Conservation (phyloP, 2,797 vertebrate species). For the Geotrypetes seraphini region DNA sequence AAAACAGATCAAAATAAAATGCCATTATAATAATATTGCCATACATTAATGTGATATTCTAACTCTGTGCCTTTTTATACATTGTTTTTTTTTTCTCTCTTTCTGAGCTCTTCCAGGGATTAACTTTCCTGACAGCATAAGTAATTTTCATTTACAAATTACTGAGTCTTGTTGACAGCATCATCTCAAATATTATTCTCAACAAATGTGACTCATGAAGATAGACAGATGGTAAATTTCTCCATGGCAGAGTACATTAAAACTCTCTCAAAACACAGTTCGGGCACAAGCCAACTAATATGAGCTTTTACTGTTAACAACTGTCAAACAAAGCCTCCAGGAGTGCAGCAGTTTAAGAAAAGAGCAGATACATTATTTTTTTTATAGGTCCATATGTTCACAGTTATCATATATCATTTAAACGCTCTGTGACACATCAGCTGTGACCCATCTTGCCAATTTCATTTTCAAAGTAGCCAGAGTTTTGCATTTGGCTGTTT, state of each 20-base stretch:
- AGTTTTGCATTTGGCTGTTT: not conserved
- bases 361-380: constrained; percentile 7
- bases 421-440: constrained; percentile 2
- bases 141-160: constrained; percentile 36
- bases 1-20: too few species aligned
- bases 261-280: constrained; percentile 15
- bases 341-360: constrained; percentile 14
- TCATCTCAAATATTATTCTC: constrained; percentile 35
- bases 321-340: constrained; percentile 11
- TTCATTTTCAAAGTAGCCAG: not conserved
- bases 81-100: too few species aligned
- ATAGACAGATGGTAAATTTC: constrained; percentile 36
- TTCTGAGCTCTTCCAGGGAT: too few species aligned
- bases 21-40: too few species aligned
- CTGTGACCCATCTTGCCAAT: not conserved
- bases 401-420: constrained; percentile 5
- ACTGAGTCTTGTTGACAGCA: constrained; percentile 24
- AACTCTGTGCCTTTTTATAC: too few species aligned
- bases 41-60: too few species aligned
- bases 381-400: constrained; percentile 5
- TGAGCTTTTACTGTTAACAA: constrained; percentile 13
- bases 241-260: constrained; percentile 24
- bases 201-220: constrained; percentile 35
- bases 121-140: constrained; percentile 19
- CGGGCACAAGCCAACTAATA: constrained; percentile 14